These are phyloP conservation scores for Upupa epops DNA, from an alignment of 2,113 vertebrate species.

Conservation along the genomic window DNA sequence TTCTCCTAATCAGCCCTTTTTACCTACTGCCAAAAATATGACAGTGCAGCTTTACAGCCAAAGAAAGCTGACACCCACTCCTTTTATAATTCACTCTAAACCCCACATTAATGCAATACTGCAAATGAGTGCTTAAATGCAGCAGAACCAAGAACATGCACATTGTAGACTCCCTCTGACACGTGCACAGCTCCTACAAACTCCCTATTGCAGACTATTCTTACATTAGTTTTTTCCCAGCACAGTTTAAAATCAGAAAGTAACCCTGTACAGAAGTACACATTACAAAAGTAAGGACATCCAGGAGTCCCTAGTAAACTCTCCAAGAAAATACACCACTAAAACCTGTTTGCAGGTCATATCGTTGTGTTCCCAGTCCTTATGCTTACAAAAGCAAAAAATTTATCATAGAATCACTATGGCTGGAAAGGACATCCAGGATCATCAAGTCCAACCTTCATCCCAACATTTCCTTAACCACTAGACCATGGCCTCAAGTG, in stretches of 20 bases:
- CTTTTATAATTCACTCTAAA: slow-evolving; percentile 4
- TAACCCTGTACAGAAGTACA: background rate
- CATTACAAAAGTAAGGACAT: background rate
- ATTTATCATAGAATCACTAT: background rate
- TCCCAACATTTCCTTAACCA: no score
- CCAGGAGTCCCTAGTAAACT: background rate
- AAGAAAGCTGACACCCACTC: slow-evolving; percentile 19
- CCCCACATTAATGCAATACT: background rate
- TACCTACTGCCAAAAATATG: slow-evolving; percentile 25
- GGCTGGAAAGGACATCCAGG: no score
- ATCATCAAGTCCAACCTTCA: no score
- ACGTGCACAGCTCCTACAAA: background rate
- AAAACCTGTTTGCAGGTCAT: background rate
- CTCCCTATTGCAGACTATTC: background rate
- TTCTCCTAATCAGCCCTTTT: slow-evolving; percentile 22
- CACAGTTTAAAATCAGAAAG: background rate
- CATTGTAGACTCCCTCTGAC: background rate
- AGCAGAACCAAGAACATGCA: background rate
- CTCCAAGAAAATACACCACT: background rate
- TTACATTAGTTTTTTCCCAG: background rate
- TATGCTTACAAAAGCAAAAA: background rate
- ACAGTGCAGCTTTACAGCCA: slow-evolving; percentile 7
- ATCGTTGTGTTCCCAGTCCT: background rate
- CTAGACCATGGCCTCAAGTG: no score
- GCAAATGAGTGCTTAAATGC: slow-evolving; percentile 3